These are phyloP conservation scores for Napeogenes sylphis DNA, from an alignment of 2,888 invertebrate species.

Conservation along the genomic window DNA sequence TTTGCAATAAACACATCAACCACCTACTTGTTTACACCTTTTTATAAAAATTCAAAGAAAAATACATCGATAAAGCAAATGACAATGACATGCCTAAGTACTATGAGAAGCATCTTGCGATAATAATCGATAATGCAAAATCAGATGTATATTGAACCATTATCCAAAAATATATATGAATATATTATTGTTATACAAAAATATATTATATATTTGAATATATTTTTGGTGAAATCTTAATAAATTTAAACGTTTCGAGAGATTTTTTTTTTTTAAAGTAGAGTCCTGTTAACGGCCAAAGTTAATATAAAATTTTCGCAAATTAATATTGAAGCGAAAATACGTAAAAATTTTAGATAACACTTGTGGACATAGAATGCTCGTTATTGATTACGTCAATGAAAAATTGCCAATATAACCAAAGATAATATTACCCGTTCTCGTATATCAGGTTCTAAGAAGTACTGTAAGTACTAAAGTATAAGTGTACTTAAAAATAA, in stretches of 20 bases:
- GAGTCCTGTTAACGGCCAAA: too few relatives aligned
- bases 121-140: background rate
- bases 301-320: too few relatives aligned
- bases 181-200: background rate
- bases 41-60: too few relatives aligned
- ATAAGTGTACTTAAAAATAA: background rate
- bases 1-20: too few relatives aligned
- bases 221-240: too few relatives aligned
- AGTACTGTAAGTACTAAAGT: constrained; percentile 14
- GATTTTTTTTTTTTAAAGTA: too few relatives aligned
- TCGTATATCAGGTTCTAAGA: constrained; percentile 11
- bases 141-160: constrained; percentile 10
- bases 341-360: too few relatives aligned
- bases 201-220: too few relatives aligned
- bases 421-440: constrained; percentile 4
- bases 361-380: background rate
- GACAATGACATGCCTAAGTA: constrained; percentile 13
- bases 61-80: constrained; percentile 12
- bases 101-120: constrained; percentile 9
- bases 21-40: too few relatives aligned
- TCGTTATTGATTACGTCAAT: constrained; percentile 7
- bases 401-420: constrained; percentile 6
- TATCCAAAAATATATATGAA: constrained; percentile 10
- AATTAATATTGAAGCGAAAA: too few relatives aligned
- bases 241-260: too few relatives aligned